Conservation (phyloP, 1,140 invertebrate genomes). For the Eueides isabella region DNA sequence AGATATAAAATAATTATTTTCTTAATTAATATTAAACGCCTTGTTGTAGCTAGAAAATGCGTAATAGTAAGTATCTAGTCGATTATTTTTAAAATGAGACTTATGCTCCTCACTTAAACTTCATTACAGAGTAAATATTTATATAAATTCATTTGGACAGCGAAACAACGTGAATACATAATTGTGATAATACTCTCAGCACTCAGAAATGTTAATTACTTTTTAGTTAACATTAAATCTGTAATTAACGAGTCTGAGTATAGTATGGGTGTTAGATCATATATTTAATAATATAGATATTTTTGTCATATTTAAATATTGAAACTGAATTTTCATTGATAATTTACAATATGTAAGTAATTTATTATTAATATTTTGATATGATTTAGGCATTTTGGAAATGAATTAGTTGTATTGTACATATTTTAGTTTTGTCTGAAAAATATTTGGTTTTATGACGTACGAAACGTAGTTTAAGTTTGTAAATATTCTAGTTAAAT, state of each 20-base stretch:
- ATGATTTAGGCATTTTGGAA: neutral
- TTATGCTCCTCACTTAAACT: neutral
- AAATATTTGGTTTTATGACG: neutral
- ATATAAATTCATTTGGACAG: neutral
- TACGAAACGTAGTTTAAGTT: conserved; percentile 9
- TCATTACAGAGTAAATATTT: neutral
- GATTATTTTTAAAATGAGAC: conserved; percentile 24
- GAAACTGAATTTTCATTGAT: neutral
- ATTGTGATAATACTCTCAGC: neutral
- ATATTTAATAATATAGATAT: neutral
- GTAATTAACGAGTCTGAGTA: neutral
- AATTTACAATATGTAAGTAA: neutral
- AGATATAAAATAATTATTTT: neutral
- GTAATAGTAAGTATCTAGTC: conserved; percentile 32
- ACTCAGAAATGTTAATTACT: neutral
- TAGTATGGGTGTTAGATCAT: neutral
- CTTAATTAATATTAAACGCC: conserved; percentile 13
- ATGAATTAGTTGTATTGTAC: conserved; percentile 26
- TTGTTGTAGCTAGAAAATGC: conserved; percentile 28
- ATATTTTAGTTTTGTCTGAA: conserved; percentile 15
- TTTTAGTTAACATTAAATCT: neutral
- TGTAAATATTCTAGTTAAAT: conserved; percentile 38
- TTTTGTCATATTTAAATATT: neutral
- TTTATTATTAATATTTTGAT: conserved; percentile 40
- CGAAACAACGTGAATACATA: neutral